Evolutionary conservation across 2,888 invertebrate genomes (phyloP).

Genomic region (Nemoura dubitans): DNA sequence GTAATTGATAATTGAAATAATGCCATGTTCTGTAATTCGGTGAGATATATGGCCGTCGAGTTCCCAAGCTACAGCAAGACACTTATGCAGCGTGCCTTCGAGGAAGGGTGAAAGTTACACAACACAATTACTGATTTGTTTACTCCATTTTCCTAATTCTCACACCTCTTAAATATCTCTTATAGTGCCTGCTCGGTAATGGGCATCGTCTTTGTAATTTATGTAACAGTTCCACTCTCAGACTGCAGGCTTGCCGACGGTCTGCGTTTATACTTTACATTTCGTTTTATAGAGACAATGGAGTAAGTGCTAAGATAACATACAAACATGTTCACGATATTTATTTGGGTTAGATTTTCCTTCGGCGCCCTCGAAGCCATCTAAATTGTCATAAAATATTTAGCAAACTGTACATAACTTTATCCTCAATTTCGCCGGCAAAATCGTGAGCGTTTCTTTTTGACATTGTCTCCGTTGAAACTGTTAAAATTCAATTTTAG

Average conservation of each 20-base stretch:
- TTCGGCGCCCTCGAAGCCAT: no score
- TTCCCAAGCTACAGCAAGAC: background rate
- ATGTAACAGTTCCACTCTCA: slow-evolving; percentile 12
- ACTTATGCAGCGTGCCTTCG: background rate
- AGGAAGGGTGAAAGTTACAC: slow-evolving; percentile 33
- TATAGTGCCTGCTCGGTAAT: background rate
- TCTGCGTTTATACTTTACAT: background rate
- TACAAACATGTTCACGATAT: no score
- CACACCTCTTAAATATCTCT: no score
- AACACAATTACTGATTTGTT: slow-evolving; percentile 8
- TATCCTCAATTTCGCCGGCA: background rate
- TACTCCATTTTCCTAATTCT: slow-evolving; percentile 39
- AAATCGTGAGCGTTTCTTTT: background rate
- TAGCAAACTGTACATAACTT: background rate
- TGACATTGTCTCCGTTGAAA: background rate
- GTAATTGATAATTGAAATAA: background rate
- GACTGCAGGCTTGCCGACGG: background rate
- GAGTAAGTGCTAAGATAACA: no score
- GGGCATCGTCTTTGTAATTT: background rate
- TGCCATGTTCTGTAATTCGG: slow-evolving; percentile 22
- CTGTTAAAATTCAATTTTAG: background rate
- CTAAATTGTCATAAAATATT: background rate
- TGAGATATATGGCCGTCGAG: background rate
- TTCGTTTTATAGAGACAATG: background rate
- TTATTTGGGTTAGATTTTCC: no score